Percentiles rank a stretch among this genome's conserved stretches.
Conservation (phyloP, 2,113 vertebrate genomes). For the Entosphenus tridentatus region DNA sequence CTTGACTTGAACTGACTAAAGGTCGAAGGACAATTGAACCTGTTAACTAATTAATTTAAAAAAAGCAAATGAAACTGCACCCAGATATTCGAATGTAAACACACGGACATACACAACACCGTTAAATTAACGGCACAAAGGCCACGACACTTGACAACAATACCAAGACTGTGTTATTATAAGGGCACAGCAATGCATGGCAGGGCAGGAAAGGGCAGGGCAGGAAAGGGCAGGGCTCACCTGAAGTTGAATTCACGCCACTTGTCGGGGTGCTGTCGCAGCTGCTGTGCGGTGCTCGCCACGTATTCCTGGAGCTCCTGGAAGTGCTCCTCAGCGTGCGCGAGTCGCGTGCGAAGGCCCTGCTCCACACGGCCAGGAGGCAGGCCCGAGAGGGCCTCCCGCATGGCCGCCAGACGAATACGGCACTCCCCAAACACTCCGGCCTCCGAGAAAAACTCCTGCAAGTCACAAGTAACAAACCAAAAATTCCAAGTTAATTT, state of each 20-base stretch:
- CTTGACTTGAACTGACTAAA: too few relatives aligned
- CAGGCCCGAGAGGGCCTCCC: conserved; percentile 56
- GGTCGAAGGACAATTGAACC: too few relatives aligned
- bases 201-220: too few relatives aligned
- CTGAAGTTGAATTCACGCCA: conserved; percentile 57
- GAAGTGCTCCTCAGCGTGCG: conserved; percentile 24
- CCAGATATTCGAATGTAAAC: too few relatives aligned
- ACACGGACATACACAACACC: too few relatives aligned
- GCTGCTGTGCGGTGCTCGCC: conserved; percentile 23
- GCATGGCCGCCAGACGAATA: conserved; percentile 50
- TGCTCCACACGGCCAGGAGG: conserved; percentile 32
- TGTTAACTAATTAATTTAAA: too few relatives aligned
- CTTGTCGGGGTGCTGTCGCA: conserved; percentile 48
- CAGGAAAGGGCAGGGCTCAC: conserved; percentile 18
- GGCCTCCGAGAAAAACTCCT: conserved; percentile 62
- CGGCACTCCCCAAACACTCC: conserved; percentile 43
- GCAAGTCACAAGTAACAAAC: background rate
- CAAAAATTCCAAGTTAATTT: too few relatives aligned
- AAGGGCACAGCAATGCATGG: too few relatives aligned
- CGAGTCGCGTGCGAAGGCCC: conserved; percentile 23
- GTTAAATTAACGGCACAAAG: too few relatives aligned
- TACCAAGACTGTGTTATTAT: too few relatives aligned
- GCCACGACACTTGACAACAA: too few relatives aligned
- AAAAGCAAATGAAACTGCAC: too few relatives aligned
- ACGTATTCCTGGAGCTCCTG: conserved; percentile 40